Evolutionary conservation across 2,113 vertebrate species (phyloP).

Genomic region (Chloebia gouldiae): DNA sequence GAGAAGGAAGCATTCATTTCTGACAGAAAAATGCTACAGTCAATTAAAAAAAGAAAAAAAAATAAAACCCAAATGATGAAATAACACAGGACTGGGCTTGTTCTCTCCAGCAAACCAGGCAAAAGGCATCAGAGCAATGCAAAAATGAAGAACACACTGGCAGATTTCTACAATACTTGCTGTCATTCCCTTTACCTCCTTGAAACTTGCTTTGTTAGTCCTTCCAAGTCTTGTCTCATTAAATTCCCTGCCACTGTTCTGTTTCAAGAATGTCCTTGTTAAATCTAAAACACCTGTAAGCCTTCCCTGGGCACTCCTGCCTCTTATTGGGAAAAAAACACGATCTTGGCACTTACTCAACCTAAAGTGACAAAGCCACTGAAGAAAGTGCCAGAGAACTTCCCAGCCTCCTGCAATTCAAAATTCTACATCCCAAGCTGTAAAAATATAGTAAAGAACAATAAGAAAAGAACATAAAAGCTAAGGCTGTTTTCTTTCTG

Average conservation of each 20-base stretch:
- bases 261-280: conserved; percentile 47
- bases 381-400: not conserved
- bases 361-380: not conserved
- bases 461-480: not conserved
- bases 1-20: not conserved
- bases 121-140: not conserved
- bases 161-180: not conserved
- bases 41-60: not conserved
- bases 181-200: conserved; percentile 14
- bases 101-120: not conserved
- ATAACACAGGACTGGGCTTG: not conserved
- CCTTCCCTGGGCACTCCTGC: conserved; percentile 26
- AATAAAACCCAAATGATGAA: not conserved
- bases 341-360: not conserved
- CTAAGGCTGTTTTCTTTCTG: conserved; percentile 15
- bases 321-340: not conserved
- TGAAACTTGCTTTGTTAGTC: conserved; percentile 12
- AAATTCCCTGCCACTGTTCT: conserved; percentile 12
- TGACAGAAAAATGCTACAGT: not conserved
- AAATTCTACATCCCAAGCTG: not conserved
- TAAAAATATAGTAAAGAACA: not conserved
- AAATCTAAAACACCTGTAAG: conserved; percentile 45
- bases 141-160: not conserved
- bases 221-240: conserved; percentile 35
- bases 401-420: not conserved